These are phyloP conservation scores for Taenioides sp. DNA, from an alignment of 2,797 vertebrate species.

Conservation along the genomic window DNA sequence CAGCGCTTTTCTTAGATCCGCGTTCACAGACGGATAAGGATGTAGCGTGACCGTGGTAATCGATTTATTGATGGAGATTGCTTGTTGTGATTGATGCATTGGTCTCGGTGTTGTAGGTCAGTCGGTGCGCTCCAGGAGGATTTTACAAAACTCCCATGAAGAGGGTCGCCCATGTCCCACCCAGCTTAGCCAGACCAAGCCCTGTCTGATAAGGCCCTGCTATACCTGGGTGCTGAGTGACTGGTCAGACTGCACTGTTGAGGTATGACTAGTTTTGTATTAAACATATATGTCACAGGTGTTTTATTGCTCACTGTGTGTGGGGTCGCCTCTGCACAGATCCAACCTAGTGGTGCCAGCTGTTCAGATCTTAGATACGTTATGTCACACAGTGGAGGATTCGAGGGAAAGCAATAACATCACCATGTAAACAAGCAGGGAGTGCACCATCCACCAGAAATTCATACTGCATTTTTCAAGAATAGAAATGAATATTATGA, in stretches of 20 bases:
- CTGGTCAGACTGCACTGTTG: conserved; percentile 86
- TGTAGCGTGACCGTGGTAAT: conserved; percentile 10
- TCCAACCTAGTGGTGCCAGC: too few relatives aligned
- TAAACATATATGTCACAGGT: not conserved
- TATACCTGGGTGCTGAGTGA: conserved; percentile 88
- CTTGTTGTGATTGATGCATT: conserved; percentile 18
- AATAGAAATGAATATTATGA: too few relatives aligned
- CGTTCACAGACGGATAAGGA: not conserved
- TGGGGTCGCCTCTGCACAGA: too few relatives aligned
- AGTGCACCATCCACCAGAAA: too few relatives aligned
- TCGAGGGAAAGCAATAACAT: too few relatives aligned
- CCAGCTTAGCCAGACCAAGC: conserved; percentile 86
- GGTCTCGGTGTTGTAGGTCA: conserved; percentile 74
- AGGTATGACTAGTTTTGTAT: conserved; percentile 76
- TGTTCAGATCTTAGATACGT: too few relatives aligned
- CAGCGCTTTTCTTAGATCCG: conserved; percentile 2
- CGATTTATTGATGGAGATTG: conserved; percentile 6
- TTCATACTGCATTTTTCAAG: too few relatives aligned
- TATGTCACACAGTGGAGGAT: too few relatives aligned
- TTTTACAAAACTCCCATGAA: conserved; percentile 83
- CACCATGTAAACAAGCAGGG: too few relatives aligned
- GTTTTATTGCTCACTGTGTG: too few relatives aligned
- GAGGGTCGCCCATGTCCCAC: conserved; percentile 88
- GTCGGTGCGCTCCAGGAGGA: conserved; percentile 81
- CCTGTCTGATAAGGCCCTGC: conserved; percentile 89